These are phyloP conservation scores for Drosophila austrosaltans DNA, from an alignment of 2,888 invertebrate genomes.

Conservation along the genomic window DNA sequence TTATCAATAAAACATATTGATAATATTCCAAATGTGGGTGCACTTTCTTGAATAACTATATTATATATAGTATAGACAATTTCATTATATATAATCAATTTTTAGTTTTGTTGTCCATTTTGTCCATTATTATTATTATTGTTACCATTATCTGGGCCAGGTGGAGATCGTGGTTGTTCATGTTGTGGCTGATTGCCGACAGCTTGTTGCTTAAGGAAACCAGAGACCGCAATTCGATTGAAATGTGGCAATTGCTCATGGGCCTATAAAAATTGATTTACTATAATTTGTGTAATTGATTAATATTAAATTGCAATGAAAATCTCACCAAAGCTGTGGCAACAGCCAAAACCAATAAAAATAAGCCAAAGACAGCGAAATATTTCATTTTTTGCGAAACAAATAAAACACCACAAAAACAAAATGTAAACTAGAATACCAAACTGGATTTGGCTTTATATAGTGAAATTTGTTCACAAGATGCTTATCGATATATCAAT, in stretches of 20 bases:
- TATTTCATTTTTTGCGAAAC: constrained; percentile 56
- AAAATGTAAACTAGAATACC: constrained; percentile 19
- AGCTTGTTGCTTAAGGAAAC: constrained; percentile 28
- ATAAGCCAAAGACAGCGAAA: constrained; percentile 57
- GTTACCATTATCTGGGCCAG: constrained; percentile 28
- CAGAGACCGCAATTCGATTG: not conserved
- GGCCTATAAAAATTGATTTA: constrained; percentile 4
- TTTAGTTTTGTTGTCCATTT: constrained; percentile 26
- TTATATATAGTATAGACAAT: not conserved
- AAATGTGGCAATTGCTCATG: constrained; percentile 22
- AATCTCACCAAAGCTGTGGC: constrained; percentile 54
- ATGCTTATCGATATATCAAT: constrained; percentile 15
- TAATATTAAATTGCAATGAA: not conserved
- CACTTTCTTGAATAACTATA: no score
- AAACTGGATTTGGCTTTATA: constrained; percentile 39
- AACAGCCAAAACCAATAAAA: constrained; percentile 55
- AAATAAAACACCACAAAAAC: constrained; percentile 31
- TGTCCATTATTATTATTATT: constrained; percentile 32
- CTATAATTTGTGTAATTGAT: constrained; percentile 3
- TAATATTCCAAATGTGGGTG: no score
- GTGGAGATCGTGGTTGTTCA: constrained; percentile 27
- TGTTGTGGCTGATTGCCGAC: constrained; percentile 25
- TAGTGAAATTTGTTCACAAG: constrained; percentile 27
- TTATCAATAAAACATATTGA: no score
- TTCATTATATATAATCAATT: not conserved